Conservation (phyloP, 1,140 invertebrate species). For the Lordiphosa mommai region DNA sequence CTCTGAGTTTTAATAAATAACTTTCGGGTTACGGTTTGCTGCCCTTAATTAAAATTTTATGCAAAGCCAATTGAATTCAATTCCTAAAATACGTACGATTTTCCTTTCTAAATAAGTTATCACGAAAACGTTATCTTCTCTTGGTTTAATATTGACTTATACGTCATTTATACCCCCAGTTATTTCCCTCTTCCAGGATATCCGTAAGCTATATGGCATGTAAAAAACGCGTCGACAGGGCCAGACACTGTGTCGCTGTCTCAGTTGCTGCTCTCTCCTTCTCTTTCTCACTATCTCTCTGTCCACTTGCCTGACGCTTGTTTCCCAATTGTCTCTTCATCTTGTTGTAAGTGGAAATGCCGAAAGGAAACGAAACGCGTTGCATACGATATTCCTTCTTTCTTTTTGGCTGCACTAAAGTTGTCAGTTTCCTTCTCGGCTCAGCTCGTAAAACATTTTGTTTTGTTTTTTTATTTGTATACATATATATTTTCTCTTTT, state of each 20-base stretch:
- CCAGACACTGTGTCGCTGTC: conserved; percentile 52
- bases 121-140: too few relatives aligned
- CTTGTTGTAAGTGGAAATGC: conserved; percentile 10
- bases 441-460: conserved; percentile 31
- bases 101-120: too few relatives aligned
- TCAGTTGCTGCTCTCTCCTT: background rate
- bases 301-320: conserved; percentile 12
- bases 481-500: conserved; percentile 5
- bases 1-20: too few relatives aligned
- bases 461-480: conserved; percentile 25
- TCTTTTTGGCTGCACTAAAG: conserved; percentile 15
- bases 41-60: too few relatives aligned
- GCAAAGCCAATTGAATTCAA: too few relatives aligned
- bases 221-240: conserved; percentile 22
- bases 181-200: background rate
- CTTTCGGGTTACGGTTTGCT: too few relatives aligned
- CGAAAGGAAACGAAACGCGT: conserved; percentile 7
- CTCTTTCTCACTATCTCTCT: background rate
- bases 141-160: too few relatives aligned
- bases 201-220: background rate
- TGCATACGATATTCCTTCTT: conserved; percentile 30
- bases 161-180: too few relatives aligned
- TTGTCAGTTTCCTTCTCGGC: conserved; percentile 5
- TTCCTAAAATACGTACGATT: too few relatives aligned
- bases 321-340: conserved; percentile 26